Percentiles rank a stretch among this genome's conserved stretches.
phyloP scores from a whole-genome alignment of 1,140 invertebrate genomes.

The Drosophila tropicalis region DNA sequence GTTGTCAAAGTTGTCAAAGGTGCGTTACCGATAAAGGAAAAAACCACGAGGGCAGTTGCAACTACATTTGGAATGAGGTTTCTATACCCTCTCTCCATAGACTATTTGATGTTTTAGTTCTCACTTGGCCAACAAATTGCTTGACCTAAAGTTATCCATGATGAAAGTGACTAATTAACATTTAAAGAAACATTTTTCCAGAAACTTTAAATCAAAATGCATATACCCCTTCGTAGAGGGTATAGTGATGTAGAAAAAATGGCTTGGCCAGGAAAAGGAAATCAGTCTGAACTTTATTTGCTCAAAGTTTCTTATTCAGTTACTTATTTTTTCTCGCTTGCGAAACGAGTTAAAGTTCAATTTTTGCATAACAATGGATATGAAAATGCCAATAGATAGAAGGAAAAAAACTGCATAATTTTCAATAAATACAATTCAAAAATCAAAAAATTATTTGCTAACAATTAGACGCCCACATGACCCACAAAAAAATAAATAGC shows the following conservation, averaged over 20 bases:
- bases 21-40: slow-evolving; percentile 47
- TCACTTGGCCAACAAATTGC: too few relatives aligned
- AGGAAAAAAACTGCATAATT: slow-evolving; percentile 57
- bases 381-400: slow-evolving; percentile 57
- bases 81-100: neutral
- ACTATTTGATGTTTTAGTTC: too few relatives aligned
- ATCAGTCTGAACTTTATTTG: slow-evolving; percentile 32
- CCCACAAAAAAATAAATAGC: slow-evolving; percentile 33
- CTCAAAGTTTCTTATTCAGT: neutral
- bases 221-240: neutral
- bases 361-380: slow-evolving; percentile 53
- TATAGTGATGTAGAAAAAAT: slow-evolving; percentile 4
- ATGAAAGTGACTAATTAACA: too few relatives aligned
- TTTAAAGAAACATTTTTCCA: neutral
- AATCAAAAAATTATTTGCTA: slow-evolving; percentile 48
- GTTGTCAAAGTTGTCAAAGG: slow-evolving; percentile 59
- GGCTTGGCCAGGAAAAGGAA: slow-evolving; percentile 30
- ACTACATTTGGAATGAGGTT: neutral
- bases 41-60: neutral
- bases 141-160: too few relatives aligned
- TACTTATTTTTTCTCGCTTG: slow-evolving; percentile 32
- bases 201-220: neutral
- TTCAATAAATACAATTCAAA: slow-evolving; percentile 38
- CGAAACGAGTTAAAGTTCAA: slow-evolving; percentile 43
- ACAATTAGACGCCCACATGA: slow-evolving; percentile 76